Base-by-base conservation (phyloP, 2,797 vertebrate genomes). In the Margarornis squamiger region DNA sequence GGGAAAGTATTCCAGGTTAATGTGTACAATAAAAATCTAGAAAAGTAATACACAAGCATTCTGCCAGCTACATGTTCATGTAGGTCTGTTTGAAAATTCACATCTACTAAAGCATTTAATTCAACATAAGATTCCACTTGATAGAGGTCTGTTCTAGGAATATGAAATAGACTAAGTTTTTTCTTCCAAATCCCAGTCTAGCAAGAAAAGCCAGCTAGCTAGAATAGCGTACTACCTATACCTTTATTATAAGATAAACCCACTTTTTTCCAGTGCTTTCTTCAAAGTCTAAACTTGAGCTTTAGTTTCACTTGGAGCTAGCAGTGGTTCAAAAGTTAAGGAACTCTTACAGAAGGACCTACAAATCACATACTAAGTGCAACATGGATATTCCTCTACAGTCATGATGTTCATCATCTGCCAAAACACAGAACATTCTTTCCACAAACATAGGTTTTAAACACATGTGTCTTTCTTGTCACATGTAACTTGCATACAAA, bases 401-500 rank as follows among this genome's bases (percentile, higher is more conserved):
- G 26, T 32, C 23, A 26, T 24, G 1, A 78, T 30, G 17, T 34
- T 57, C 27, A 39, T 57, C 14, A n/a, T n/a, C 43, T 57, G 65
- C 10, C 48, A 52, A 76, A 85, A 79, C 5, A 59, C 12, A 79
- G 38, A 78, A 46, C 10, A 32, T 15, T 34, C 70, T 36, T 36
- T 85, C 54, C 27, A 30, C 52, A 82, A 86, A 73, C 7, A 23
- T 3, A 59, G 7, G 15, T 48, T 82, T 76, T 61, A 75, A 79
- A 73, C 13, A 32, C 0, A 0, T 9, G 8, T 26, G 18, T 63
- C 24, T 32, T 34, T 70, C 58, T n/a, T 24, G 30, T 55, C 39
- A 63, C 9, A 12, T 39, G 78, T 65, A 63, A 78, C 43, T 73
- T 81, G 27, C 26, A 58, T 5, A 65, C 12, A 78, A 88, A 59